Evolutionary conservation across 2,888 invertebrate genomes (phyloP).

Genomic region (Torymus tubicola): DNA sequence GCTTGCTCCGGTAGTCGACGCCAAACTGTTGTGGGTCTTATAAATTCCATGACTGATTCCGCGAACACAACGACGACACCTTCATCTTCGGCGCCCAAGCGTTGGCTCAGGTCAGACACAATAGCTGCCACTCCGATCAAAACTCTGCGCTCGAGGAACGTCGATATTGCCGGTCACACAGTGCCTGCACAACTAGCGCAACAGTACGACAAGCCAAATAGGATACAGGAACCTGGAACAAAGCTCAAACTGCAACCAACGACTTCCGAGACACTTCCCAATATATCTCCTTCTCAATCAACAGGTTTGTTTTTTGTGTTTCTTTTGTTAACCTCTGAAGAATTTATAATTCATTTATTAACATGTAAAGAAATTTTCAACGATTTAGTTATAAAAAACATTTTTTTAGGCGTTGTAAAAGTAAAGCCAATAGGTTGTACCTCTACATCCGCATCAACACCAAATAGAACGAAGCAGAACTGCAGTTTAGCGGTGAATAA

Average conservation of each 20-base stretch:
- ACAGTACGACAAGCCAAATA: conserved; percentile 71
- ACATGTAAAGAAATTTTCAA: not conserved
- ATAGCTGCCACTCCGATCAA: conserved; percentile 75
- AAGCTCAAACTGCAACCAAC: conserved; percentile 65
- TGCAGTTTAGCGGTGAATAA: conserved; percentile 17
- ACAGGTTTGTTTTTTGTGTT: conserved; percentile 33
- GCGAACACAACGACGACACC: conserved; percentile 5
- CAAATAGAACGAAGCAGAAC: conserved; percentile 56
- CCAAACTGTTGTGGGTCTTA: conserved; percentile 40
- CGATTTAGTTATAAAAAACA: not conserved
- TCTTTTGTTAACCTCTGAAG: not conserved
- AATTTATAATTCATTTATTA: not conserved
- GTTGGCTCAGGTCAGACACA: conserved; percentile 75
- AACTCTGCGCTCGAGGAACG: conserved; percentile 74
- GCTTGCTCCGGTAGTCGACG: conserved; percentile 55
- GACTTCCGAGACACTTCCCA: not conserved
- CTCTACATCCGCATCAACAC: conserved; percentile 40
- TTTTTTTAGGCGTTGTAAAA: conserved; percentile 47
- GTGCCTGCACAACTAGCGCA: conserved; percentile 70
- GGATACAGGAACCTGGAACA: conserved; percentile 64
- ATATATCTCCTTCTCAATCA: conserved; percentile 19
- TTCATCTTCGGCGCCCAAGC: conserved; percentile 64
- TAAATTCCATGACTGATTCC: conserved; percentile 29
- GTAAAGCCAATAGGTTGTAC: conserved; percentile 41
- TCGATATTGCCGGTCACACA: conserved; percentile 73